Base-by-base conservation (phyloP, 2,888 invertebrate genomes). In the Andrena dorsata region DNA sequence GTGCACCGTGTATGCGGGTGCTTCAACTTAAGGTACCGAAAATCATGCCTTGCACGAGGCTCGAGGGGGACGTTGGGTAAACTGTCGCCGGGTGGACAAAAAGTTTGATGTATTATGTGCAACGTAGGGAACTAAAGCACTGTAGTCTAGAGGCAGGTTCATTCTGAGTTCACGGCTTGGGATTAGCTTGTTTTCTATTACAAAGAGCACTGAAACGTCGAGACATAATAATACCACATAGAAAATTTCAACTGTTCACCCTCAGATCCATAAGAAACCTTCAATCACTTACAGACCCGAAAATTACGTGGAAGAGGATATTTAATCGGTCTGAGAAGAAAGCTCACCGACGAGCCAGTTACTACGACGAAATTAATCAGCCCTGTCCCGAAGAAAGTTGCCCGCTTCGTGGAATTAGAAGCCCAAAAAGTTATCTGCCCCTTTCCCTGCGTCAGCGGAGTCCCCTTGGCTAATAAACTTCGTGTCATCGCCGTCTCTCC, bases 381-480 rank as follows among this genome's bases (percentile, higher is more conserved):
- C 20, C 8, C n/a, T 20, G 53, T 53, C 26, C 10, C 26, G 56
- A 23, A 51, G 20, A 41, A 41, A 41, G 4, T 41, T 20, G 4
- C 10, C 10, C 20, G 10, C 23, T 13, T 26, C 47, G n/a, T 13
- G 10, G 10, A 60, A 74, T 65, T 74, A 13, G n/a, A 63, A 80
- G 60, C 23, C 76, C 51, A 69, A 79, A 72, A 75, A 77, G 61
- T 75, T 75, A 73, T 73, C 3, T 56, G 23, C 53, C 26, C 56
- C 23, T 10, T 20, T 23, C 20, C 4, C 23, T 26, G 56, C 10
- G 23, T 82, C 66, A 61, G 72, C 76, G 72, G 58, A 56, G 41
- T 8, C 30, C 73, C 53, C 61, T 61, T 69, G 58, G 53, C 68
- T 78, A 82, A 83, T 84, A 87, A 86, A 84, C 35, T 68, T 72